A percentile compares a stretch with the other conserved stretches of the same genome.
Conservation (phyloP, 2,113 vertebrate genomes). For the Brachirus orientalis region DNA sequence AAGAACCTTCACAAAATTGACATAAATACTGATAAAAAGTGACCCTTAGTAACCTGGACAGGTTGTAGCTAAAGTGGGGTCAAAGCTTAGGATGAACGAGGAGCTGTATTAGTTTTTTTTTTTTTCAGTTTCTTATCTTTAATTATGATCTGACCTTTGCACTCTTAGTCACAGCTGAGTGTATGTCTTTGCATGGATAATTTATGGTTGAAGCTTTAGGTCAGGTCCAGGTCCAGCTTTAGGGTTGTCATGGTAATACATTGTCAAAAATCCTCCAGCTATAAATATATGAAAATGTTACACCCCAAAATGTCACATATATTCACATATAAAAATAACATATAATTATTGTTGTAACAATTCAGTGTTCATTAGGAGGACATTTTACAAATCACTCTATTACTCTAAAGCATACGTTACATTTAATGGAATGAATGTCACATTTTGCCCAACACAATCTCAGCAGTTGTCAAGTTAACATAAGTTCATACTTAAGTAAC, state of each 20-base stretch:
- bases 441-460: no score
- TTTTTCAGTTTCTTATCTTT: constrained; percentile 34
- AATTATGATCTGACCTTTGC: constrained; percentile 19
- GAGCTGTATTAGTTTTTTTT: constrained; percentile 1
- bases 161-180: neutral
- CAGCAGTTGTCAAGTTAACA: neutral
- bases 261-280: no score
- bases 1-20: neutral
- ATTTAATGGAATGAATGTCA: neutral
- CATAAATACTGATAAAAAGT: constrained; percentile 29
- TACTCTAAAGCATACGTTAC: no score
- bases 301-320: no score
- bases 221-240: neutral
- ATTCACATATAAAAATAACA: no score
- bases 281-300: no score
- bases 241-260: neutral
- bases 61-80: constrained; percentile 6
- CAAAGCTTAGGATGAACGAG: constrained; percentile 32
- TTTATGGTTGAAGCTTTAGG: neutral
- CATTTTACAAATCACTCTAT: neutral
- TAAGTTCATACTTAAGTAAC: constrained; percentile 14
- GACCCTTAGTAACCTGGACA: constrained; percentile 4
- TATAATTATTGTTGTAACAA: neutral
- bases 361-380: neutral
- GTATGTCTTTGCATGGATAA: no score